Evolutionary conservation across 2,888 invertebrate species (phyloP), one percentile per base, ranked within the genome.

Genomic region (Ectemnius cavifrons): DNA sequence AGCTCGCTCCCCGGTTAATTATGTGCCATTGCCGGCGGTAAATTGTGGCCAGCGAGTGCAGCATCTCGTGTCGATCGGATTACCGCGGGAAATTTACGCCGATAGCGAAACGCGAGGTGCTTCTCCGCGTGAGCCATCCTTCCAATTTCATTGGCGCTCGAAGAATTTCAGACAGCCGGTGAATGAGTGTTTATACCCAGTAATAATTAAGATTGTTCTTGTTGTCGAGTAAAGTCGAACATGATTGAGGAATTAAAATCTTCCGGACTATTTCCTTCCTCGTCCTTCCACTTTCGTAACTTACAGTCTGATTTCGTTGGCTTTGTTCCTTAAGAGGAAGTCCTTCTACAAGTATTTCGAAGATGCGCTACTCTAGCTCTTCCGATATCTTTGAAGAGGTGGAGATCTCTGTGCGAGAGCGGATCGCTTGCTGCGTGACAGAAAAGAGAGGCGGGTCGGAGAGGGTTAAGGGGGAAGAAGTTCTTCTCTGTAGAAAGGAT

Each of bases 241-340:
- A 73, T 80, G 71, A 78, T 78, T 69, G 59, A 64, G 37, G 69
- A 73, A 81, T 80, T 58, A 71, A 75, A 80, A 64, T 80, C 71
- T 80, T 78, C 81, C 75, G 70, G 52, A 60, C 69, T 67, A 78
- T 80, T 77, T 74, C 74, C 28, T 59, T 14, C 46, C 52, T 16
- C n/a, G 28, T 27, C 18, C 2, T 45, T 13, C 65, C 3, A 23
- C 23, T 23, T 23, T 23, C 3, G 23, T 65, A 62, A 62, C 63
- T 67, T 57, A 59, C 67, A 61, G 63, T 73, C 58, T 61, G 68
- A 72, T 67, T 70, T 65, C 45, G 58, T 68, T 77, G 73, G 68
- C 47, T 77, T 72, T 71, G 76, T 71, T 75, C 37, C 11, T 37
- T 8, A 8, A 37, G 37, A 37, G 37, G 37, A 37, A 37, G 37